A percentile compares a stretch with the other conserved stretches of the same genome.
These are phyloP conservation scores for Ceryle rudis DNA, from an alignment of 2,797 vertebrate species.

Conservation along the genomic window DNA sequence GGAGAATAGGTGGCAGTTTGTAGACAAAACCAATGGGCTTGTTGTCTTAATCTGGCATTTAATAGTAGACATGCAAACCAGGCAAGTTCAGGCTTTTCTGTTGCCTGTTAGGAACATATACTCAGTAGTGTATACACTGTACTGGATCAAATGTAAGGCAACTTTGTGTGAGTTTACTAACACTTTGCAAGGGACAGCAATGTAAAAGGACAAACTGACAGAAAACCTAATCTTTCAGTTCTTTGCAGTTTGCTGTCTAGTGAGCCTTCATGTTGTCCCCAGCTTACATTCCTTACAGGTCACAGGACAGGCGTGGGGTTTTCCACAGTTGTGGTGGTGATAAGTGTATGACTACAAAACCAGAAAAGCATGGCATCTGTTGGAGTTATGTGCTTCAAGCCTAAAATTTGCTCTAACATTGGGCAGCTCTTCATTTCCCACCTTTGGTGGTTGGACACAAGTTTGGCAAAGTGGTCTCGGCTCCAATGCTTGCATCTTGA, in stretches of 20 bases:
- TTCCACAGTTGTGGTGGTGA: background rate
- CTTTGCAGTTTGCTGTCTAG: background rate
- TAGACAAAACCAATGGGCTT: slow-evolving; percentile 11
- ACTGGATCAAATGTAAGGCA: background rate
- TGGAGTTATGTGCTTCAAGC: background rate
- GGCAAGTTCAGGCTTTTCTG: background rate
- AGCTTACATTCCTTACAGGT: background rate
- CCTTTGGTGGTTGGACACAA: background rate
- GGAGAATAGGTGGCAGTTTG: background rate
- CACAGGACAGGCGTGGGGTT: background rate
- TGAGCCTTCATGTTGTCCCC: background rate
- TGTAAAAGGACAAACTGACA: background rate
- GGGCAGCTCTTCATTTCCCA: background rate
- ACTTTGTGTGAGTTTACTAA: background rate
- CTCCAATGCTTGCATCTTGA: background rate
- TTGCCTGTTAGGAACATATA: background rate
- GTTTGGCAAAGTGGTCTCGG: background rate
- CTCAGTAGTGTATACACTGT: background rate
- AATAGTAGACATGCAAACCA: slow-evolving; percentile 19
- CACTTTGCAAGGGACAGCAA: background rate
- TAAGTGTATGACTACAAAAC: background rate
- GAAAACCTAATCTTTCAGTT: background rate
- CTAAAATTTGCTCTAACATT: background rate
- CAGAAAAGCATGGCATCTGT: background rate
- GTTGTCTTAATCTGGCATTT: slow-evolving; percentile 14